These are phyloP conservation scores for Cairina moschata DNA, from an alignment of 2,113 vertebrate genomes.

Conservation along the genomic window DNA sequence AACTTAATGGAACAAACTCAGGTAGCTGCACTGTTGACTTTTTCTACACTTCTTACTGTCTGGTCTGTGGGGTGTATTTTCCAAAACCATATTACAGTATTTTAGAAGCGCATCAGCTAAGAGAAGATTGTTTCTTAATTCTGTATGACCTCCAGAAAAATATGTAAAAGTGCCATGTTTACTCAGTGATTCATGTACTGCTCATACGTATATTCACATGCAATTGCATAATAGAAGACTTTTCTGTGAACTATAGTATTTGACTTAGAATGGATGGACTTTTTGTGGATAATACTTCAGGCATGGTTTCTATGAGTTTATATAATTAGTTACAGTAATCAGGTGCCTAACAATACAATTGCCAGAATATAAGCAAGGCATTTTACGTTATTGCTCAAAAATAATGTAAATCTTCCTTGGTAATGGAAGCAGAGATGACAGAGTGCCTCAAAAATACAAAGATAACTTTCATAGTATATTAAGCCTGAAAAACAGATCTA, in stretches of 20 bases:
- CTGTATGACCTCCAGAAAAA: conserved; percentile 45
- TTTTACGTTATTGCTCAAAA: conserved; percentile 30
- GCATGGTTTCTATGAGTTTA: conserved; percentile 8
- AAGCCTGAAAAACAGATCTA: neutral
- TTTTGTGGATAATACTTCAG: conserved; percentile 21
- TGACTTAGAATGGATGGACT: neutral
- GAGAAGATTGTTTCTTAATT: conserved; percentile 55
- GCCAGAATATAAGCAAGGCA: neutral
- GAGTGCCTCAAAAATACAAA: neutral
- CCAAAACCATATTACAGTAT: conserved; percentile 35
- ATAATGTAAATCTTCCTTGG: neutral
- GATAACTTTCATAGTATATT: neutral
- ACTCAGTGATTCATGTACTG: conserved; percentile 40
- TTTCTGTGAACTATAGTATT: neutral
- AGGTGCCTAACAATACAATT: conserved; percentile 49
- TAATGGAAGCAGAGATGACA: neutral
- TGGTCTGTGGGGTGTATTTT: conserved; percentile 42
- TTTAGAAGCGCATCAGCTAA: conserved; percentile 61
- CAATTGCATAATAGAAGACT: neutral
- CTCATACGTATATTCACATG: conserved; percentile 33
- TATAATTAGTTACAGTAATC: conserved; percentile 22
- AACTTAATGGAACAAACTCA: conserved; percentile 71
- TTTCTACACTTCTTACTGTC: conserved; percentile 61
- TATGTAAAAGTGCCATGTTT: conserved; percentile 59
- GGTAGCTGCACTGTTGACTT: conserved; percentile 76